These are phyloP conservation scores for Drosophila subobscura DNA, from an alignment of 1,140 invertebrate species.

Conservation along the genomic window DNA sequence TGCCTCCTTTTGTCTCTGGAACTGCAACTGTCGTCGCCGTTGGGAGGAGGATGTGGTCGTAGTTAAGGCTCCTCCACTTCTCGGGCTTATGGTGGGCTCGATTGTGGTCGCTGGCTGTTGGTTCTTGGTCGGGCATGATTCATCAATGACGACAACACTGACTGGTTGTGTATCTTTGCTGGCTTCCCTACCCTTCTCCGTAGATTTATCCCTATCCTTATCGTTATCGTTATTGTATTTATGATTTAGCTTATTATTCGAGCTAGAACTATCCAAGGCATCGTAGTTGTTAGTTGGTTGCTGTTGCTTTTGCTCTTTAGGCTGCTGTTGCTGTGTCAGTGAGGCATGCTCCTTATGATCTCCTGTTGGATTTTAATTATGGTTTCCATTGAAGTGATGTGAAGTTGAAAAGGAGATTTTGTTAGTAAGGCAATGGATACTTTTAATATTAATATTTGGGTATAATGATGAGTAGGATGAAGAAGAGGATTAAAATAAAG, in stretches of 20 bases:
- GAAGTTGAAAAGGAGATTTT: slow-evolving; percentile 21
- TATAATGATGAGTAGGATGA: background rate
- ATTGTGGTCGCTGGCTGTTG: slow-evolving; percentile 14
- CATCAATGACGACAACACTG: slow-evolving; percentile 55
- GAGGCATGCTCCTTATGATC: slow-evolving; percentile 74
- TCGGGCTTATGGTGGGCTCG: slow-evolving; percentile 26
- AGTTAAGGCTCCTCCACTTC: slow-evolving; percentile 17
- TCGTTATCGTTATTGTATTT: slow-evolving; percentile 70
- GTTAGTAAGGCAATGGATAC: slow-evolving; percentile 20
- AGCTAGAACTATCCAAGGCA: slow-evolving; percentile 73
- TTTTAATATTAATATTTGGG: slow-evolving; percentile 4
- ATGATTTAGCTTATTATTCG: slow-evolving; percentile 73
- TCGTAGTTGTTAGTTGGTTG: slow-evolving; percentile 62
- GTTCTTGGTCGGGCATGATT: slow-evolving; percentile 60
- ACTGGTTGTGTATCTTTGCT: slow-evolving; percentile 54
- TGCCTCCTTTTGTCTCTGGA: slow-evolving; percentile 67
- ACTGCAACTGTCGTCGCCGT: slow-evolving; percentile 67
- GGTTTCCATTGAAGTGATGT: background rate
- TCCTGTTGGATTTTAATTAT: slow-evolving; percentile 39
- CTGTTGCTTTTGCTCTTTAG: slow-evolving; percentile 26
- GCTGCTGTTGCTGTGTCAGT: slow-evolving; percentile 45
- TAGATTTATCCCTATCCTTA: slow-evolving; percentile 49
- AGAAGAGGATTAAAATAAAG: too few species aligned
- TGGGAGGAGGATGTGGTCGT: slow-evolving; percentile 51
- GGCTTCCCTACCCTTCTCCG: slow-evolving; percentile 42